Evolutionary conservation across 2,797 vertebrate genomes (phyloP), one percentile per base, ranked within the genome.

Genomic region (Chromobotia macracanthus): DNA sequence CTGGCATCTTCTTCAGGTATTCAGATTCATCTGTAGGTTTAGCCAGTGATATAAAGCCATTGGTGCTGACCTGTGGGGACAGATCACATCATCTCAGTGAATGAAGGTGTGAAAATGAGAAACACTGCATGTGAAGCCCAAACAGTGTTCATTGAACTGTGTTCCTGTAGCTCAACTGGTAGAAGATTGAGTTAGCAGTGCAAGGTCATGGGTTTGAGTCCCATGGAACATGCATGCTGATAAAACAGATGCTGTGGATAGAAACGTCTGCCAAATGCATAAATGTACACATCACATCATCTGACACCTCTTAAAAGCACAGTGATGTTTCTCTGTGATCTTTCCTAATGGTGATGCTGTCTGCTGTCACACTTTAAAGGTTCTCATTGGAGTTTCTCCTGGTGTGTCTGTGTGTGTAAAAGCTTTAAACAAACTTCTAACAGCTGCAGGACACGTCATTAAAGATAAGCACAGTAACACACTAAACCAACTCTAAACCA

Each of bases 1-100:
- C 81, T 0, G 96, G 96, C 85, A 94, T 95, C 64, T 91, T 89
- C 11, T 94, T 95, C 16, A 97, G 91, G 70, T 95, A 95, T 41
- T 91, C 80, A 2, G 87, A 87, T 86, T 95, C 87, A 2, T 78
- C 77, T 0, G 89, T 90, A 0, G 95, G 96, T 6, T 91, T 25
- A 0, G 75, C 90, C 28, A 89, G 46, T 3, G 95, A 90, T 75
- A 98, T 92, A 72, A 97, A 93, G 6, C 97, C 97, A 53, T 98
- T 97, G 3, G 96, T 97, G 82, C 91, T 89, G 60, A 98, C 87
- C 96, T 96, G 89, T 35, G 51, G 55, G 82, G 46, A 2, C 13
- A 65, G 6, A 63, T 15, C 11, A 46, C 1, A 18, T n/a, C 31
- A 53, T 21, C 23, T 53, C 2, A 2, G 1, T 23, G 1, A 58